A percentile compares a stretch with the other conserved stretches of the same genome.
Conservation (phyloP, 2,888 invertebrate species). For the Polymixis lichenea region DNA sequence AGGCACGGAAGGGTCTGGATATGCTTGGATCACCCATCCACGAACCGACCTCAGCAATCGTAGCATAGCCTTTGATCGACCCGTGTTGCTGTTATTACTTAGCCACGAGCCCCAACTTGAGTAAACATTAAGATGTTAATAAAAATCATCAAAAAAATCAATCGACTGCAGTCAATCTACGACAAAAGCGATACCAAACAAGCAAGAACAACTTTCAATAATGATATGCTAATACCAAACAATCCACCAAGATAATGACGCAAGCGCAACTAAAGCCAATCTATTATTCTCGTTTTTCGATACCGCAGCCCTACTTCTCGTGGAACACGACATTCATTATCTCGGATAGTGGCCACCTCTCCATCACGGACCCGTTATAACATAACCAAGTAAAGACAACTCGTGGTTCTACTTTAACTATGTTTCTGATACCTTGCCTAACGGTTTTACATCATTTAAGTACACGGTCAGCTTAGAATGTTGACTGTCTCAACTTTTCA, state of each 20-base stretch:
- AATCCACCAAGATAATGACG: conserved; percentile 26
- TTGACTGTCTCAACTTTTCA: conserved; percentile 19
- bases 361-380: conserved; percentile 62
- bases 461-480: conserved; percentile 23
- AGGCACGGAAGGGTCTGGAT: too few species aligned
- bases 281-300: conserved; percentile 50
- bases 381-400: conserved; percentile 51
- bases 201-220: conserved; percentile 29
- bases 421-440: conserved; percentile 48
- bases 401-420: conserved; percentile 56
- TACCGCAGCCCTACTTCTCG: conserved; percentile 51
- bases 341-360: conserved; percentile 54
- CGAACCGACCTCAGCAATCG: not conserved
- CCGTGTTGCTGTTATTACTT: not conserved
- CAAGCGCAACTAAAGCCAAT: conserved; percentile 41
- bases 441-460: conserved; percentile 39
- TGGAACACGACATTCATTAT: conserved; percentile 43
- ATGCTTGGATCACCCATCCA: not conserved
- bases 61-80: too few species aligned
- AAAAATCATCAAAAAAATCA: not conserved
- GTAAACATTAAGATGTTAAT: not conserved
- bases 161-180: conserved; percentile 1
- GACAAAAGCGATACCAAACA: conserved; percentile 17
- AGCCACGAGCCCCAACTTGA: not conserved
- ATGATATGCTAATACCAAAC: conserved; percentile 37